These are phyloP conservation scores for Pelosia muscerda DNA, from an alignment of 2,888 invertebrate genomes.

Conservation along the genomic window DNA sequence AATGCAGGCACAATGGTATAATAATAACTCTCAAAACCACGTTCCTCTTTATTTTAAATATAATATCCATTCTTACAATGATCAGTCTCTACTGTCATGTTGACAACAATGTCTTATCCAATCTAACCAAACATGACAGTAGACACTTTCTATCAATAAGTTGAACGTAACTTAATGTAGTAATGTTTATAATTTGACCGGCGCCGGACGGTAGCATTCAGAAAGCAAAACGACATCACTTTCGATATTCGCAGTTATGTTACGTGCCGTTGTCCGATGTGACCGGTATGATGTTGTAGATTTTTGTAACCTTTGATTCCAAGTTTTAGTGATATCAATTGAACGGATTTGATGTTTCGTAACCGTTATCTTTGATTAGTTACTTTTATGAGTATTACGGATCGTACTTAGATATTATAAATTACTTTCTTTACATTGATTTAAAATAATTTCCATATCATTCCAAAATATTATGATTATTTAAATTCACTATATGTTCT, in stretches of 20 bases:
- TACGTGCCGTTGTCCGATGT: conserved; percentile 64
- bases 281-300: conserved; percentile 29
- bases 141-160: conserved; percentile 64
- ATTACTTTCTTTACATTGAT: background rate
- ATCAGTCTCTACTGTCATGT: background rate
- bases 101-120: background rate
- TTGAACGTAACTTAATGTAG: conserved; percentile 46
- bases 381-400: background rate
- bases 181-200: conserved; percentile 66
- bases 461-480: background rate
- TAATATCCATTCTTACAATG: background rate
- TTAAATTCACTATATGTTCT: background rate
- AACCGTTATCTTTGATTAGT: background rate
- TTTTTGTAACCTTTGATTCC: conserved; percentile 9
- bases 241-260: conserved; percentile 65
- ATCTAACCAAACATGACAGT: conserved; percentile 21
- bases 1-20: no score
- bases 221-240: conserved; percentile 82
- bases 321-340: background rate
- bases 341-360: background rate
- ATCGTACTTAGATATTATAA: no score
- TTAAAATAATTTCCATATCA: no score
- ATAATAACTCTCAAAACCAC: background rate
- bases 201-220: conserved; percentile 60
- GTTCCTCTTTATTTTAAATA: background rate